Evolutionary conservation across 2,797 vertebrate species (phyloP).

Genomic region (Limnodromus scolopaceus): DNA sequence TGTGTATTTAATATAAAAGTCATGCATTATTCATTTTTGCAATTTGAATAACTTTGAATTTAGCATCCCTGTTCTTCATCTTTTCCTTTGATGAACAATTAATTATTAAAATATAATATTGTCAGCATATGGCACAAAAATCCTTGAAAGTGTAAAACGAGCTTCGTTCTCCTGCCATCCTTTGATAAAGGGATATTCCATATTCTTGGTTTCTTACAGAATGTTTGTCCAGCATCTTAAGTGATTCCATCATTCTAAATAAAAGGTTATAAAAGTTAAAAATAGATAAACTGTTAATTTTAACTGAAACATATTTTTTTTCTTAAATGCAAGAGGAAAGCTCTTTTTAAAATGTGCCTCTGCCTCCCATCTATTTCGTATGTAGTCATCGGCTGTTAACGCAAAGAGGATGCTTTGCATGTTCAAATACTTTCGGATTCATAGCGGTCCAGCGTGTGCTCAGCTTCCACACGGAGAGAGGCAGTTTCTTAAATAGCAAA

Average conservation of each 20-base stretch:
- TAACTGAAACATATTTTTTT: background rate
- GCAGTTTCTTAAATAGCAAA: background rate
- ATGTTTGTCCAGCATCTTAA: constrained; percentile 7
- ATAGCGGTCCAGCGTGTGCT: background rate
- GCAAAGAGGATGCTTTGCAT: background rate
- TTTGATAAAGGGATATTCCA: constrained; percentile 55
- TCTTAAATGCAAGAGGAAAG: background rate
- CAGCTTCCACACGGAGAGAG: background rate
- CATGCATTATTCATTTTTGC: constrained; percentile 84
- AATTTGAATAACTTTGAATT: constrained; percentile 89
- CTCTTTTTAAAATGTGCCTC: background rate
- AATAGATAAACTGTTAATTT: background rate
- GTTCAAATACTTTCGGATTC: background rate
- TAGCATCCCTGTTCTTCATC: constrained; percentile 82
- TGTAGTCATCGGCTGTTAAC: background rate
- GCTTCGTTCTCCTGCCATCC: constrained; percentile 57
- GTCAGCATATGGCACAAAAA: constrained; percentile 78
- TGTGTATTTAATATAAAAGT: constrained; percentile 88
- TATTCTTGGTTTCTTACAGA: constrained; percentile 13
- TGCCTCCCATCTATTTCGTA: background rate
- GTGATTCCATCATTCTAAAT: background rate
- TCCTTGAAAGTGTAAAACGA: constrained; percentile 72
- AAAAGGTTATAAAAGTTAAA: background rate
- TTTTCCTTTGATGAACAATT: constrained; percentile 86
- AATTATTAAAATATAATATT: constrained; percentile 88